These are phyloP conservation scores for Melieria crassipennis DNA, from an alignment of 2,888 invertebrate genomes.

Conservation along the genomic window DNA sequence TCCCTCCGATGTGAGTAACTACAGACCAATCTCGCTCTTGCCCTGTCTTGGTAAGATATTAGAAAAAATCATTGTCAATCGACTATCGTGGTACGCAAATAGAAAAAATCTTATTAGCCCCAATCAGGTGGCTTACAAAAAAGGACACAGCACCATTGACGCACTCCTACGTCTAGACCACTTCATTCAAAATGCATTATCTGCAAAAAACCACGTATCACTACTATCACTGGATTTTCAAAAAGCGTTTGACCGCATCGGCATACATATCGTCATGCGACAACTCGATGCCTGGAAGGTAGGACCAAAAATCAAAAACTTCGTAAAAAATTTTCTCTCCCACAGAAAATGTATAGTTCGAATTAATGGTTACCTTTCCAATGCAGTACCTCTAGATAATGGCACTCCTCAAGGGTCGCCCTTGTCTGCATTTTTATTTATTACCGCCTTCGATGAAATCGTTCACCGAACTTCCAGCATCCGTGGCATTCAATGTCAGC, in stretches of 20 bases:
- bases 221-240: conserved; percentile 25
- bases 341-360: conserved; percentile 32
- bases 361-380: conserved; percentile 20
- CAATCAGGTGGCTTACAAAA: conserved; percentile 27
- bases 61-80: conserved; percentile 29
- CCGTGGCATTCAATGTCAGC: background rate
- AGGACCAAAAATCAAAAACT: conserved; percentile 20
- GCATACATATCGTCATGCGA: conserved; percentile 18
- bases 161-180: conserved; percentile 22
- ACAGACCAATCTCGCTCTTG: conserved; percentile 20
- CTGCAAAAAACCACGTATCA: conserved; percentile 30
- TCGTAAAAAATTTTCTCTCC: conserved; percentile 31
- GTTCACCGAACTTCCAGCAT: background rate
- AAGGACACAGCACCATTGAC: conserved; percentile 18
- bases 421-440: conserved; percentile 34
- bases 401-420: conserved; percentile 36
- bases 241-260: conserved; percentile 31
- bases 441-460: conserved; percentile 31
- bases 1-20: conserved; percentile 5
- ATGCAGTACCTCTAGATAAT: conserved; percentile 23
- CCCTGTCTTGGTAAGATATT: conserved; percentile 22
- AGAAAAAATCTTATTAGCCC: conserved; percentile 26
- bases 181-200: conserved; percentile 14
- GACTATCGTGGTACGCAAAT: conserved; percentile 49
- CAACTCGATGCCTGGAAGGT: conserved; percentile 27